A percentile compares a stretch with the other conserved stretches of the same genome.
Evolutionary conservation across 2,113 vertebrate genomes (phyloP).

Genomic region (Neofelis nebulosa): DNA sequence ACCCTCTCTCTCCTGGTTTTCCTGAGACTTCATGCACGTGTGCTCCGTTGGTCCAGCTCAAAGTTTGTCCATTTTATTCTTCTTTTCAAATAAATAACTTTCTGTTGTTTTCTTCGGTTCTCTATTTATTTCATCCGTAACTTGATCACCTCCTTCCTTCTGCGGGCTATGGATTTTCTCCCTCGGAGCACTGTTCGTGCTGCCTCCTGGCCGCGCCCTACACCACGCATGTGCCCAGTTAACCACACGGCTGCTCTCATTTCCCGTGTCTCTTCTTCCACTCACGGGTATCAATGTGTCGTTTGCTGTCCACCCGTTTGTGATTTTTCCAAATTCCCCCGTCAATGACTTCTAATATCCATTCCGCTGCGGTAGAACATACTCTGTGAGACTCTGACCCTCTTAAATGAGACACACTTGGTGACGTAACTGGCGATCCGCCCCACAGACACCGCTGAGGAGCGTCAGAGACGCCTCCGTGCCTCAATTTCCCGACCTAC

Average conservation of each 20-base stretch:
- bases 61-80: rapidly evolving
- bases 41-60: not conserved
- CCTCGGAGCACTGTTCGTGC: rapidly evolving
- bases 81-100: not conserved
- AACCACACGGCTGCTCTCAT: not conserved
- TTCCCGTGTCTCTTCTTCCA: not conserved
- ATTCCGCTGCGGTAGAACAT: too few species aligned
- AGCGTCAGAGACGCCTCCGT: rapidly evolving
- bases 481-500: not conserved
- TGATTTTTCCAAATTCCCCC: not conserved
- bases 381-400: rapidly evolving
- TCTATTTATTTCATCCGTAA: rapidly evolving
- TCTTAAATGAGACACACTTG: not conserved
- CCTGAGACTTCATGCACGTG: rapidly evolving
- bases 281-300: not conserved
- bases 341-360: too few species aligned
- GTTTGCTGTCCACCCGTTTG: too few species aligned
- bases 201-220: too few species aligned
- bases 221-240: rapidly evolving
- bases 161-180: not conserved
- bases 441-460: rapidly evolving
- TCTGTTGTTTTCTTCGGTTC: not conserved
- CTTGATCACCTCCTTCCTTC: too few species aligned
- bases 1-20: not conserved
- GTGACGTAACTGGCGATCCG: rapidly evolving